Conservation (phyloP, 2,797 vertebrate genomes). For the Enteromius thamalakanensis region DNA sequence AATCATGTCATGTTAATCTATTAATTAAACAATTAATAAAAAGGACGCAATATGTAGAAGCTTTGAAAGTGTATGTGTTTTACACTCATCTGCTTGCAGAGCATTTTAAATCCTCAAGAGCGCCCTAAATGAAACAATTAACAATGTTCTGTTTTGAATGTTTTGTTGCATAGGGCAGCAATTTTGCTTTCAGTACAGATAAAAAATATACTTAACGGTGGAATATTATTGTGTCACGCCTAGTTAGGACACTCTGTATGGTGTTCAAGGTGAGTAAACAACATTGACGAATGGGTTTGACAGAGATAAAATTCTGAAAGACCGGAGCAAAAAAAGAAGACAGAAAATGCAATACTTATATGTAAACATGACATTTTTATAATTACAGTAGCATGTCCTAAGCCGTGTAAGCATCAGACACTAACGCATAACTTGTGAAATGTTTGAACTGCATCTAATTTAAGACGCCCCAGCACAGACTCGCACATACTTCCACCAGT, state of each 20-base stretch:
- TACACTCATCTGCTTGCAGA: not conserved
- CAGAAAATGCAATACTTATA: not conserved
- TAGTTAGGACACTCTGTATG: not conserved
- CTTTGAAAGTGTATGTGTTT: not conserved
- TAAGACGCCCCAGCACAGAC: slow-evolving; percentile 27
- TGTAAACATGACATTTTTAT: not conserved
- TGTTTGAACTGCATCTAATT: slow-evolving; percentile 12
- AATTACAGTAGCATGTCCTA: not conserved
- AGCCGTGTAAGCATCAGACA: not conserved
- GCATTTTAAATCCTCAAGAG: not conserved
- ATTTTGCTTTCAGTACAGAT: not conserved
- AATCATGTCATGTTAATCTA: not conserved
- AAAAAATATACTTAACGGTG: not conserved
- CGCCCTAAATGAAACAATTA: not conserved
- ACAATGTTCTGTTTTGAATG: slow-evolving; percentile 9
- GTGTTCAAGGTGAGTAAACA: not conserved
- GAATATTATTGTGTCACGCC: not conserved
- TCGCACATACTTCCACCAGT: slow-evolving; percentile 38
- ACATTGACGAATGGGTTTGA: not conserved
- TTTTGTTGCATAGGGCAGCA: slow-evolving; percentile 1
- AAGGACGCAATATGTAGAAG: not conserved
- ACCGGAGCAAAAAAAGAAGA: not conserved
- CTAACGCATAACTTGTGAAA: slow-evolving; percentile 9
- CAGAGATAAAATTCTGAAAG: not conserved
- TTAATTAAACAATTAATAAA: not conserved